Percentiles rank a stretch among this genome's conserved stretches.
These are phyloP conservation scores for Labia minor DNA, from an alignment of 2,888 invertebrate genomes.

Conservation along the genomic window DNA sequence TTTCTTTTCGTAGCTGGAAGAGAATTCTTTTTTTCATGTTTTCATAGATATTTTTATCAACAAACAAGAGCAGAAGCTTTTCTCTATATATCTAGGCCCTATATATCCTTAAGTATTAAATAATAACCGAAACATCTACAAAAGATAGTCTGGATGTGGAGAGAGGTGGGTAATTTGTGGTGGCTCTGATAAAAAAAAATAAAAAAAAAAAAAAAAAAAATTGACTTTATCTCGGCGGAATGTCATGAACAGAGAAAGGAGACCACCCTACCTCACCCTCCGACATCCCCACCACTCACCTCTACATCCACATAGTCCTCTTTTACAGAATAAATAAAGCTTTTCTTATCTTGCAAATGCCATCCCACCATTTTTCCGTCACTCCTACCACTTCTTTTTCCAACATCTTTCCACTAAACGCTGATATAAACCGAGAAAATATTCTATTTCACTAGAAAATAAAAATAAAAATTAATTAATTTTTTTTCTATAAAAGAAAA, in stretches of 20 bases:
- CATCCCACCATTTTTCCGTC: neutral
- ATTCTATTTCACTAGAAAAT: neutral
- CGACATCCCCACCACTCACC: no score
- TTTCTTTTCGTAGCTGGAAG: no score
- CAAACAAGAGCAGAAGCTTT: constrained; percentile 1
- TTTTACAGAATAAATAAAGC: constrained; percentile 6
- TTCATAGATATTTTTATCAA: neutral
- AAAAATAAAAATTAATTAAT: neutral
- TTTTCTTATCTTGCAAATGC: neutral
- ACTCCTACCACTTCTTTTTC: neutral
- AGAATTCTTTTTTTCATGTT: neutral
- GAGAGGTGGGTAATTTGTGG: constrained; percentile 7
- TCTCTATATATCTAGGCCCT: neutral
- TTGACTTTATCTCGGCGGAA: neutral
- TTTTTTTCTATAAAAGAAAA: no score
- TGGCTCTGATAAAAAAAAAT: neutral
- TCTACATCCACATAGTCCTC: no score
- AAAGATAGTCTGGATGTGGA: neutral
- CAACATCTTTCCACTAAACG: neutral
- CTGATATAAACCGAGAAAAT: constrained; percentile 13
- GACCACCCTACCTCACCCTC: neutral
- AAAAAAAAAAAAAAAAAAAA: neutral
- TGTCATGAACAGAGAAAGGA: neutral
- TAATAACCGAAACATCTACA: constrained; percentile 13
- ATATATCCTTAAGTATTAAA: constrained; percentile 1